These are phyloP conservation scores for Trichonephila inaurata DNA, from an alignment of 1,140 invertebrate species.

Conservation along the genomic window DNA sequence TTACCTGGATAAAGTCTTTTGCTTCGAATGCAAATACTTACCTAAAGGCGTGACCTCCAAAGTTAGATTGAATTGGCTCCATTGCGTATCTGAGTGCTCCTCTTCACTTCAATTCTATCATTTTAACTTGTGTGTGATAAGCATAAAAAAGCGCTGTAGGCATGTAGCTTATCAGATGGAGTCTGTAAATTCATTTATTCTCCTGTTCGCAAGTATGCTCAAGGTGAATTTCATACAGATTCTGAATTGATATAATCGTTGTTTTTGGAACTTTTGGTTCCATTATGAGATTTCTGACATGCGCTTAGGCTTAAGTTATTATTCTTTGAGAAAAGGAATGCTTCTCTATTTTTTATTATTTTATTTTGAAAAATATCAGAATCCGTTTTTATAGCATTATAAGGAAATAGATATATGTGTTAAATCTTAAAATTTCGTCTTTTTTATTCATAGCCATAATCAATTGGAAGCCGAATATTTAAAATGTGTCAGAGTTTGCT, in stretches of 20 bases:
- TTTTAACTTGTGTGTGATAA: neutral
- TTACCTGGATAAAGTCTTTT: neutral
- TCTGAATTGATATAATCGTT: neutral
- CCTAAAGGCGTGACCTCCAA: neutral
- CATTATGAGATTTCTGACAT: no score
- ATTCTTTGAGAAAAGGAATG: no score
- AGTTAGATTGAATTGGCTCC: neutral
- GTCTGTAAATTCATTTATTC: neutral
- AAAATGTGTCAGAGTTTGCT: no score
- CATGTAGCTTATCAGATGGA: neutral
- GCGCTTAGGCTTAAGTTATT: no score
- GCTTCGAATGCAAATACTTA: neutral
- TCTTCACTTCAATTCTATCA: neutral
- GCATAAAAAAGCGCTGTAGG: neutral
- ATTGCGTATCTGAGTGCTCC: neutral
- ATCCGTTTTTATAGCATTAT: no score
- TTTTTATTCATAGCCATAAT: no score
- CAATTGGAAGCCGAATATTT: no score
- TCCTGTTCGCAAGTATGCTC: neutral
- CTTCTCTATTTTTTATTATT: no score
- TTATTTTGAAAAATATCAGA: no score
- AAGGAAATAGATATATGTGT: no score
- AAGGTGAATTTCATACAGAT: constrained; percentile 14
- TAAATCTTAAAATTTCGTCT: no score
- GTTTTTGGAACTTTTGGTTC: no score